phyloP scores from a whole-genome alignment of 1,140 invertebrate genomes.

The Vollenhovia emeryi region DNA sequence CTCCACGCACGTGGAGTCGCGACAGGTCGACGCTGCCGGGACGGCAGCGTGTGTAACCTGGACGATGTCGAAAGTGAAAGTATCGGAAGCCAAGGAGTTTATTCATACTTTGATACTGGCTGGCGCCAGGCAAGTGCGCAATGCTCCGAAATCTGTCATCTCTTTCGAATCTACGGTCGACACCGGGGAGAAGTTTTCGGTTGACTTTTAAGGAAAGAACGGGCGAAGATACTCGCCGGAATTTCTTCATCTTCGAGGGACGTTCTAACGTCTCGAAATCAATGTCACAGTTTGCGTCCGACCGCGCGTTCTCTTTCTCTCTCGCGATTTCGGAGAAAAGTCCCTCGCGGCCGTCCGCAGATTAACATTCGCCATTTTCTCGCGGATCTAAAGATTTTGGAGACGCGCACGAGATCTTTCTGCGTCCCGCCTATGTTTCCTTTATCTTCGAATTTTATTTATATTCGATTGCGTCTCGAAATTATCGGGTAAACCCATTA shows the following conservation, averaged over 20 bases:
- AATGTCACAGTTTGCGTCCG: background rate
- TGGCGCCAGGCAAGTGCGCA: background rate
- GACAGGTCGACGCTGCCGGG: constrained; percentile 28
- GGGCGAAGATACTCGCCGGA: background rate
- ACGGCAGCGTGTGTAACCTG: constrained; percentile 20
- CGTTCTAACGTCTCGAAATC: background rate
- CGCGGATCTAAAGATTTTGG: background rate
- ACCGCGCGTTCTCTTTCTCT: background rate
- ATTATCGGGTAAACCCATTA: background rate
- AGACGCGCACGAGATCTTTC: background rate
- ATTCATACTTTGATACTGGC: background rate
- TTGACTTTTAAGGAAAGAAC: background rate
- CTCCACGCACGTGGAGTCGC: constrained; percentile 31
- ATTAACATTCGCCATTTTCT: background rate
- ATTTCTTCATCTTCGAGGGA: background rate
- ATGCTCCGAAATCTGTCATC: background rate
- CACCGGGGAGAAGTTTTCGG: background rate
- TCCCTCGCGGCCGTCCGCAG: too few relatives aligned
- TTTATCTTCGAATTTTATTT: background rate
- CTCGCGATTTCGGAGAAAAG: too few relatives aligned
- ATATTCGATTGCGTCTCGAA: background rate
- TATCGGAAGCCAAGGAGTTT: constrained; percentile 34
- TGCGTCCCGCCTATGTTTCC: background rate
- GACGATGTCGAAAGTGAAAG: constrained; percentile 54
- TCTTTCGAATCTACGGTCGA: background rate